Conservation (phyloP, 1,140 invertebrate species). For the Acyrthosiphon pisum region DNA sequence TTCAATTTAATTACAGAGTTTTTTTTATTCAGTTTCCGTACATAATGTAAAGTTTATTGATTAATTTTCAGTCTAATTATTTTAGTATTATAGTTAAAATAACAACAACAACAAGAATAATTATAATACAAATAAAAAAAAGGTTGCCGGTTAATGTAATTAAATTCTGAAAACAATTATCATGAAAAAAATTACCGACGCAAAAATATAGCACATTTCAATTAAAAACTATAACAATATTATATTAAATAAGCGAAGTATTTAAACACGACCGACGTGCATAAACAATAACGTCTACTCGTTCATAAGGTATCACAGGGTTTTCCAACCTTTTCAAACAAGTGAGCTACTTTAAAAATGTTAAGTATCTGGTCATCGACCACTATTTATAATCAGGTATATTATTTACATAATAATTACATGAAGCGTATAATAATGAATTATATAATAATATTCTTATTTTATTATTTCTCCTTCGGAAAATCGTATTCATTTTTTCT, state of each 20-base stretch:
- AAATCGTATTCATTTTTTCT: no score
- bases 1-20: background rate
- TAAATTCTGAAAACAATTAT: background rate
- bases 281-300: background rate
- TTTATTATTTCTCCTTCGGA: no score
- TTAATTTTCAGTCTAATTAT: background rate
- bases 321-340: no score
- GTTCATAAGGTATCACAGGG: no score
- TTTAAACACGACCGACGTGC: background rate
- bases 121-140: background rate
- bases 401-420: no score
- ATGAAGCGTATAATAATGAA: no score
- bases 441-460: no score
- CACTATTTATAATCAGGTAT: no score
- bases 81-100: background rate
- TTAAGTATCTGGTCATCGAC: no score
- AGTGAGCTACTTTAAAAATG: no score
- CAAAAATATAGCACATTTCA: background rate
- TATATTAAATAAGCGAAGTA: background rate
- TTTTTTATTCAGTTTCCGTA: background rate
- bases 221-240: background rate
- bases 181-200: background rate
- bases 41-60: background rate
- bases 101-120: background rate
- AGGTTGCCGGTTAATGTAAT: background rate